These are phyloP conservation scores for Diadema setosum DNA, from an alignment of 35 echinoderm and acorn worm species.

Conservation along the genomic window DNA sequence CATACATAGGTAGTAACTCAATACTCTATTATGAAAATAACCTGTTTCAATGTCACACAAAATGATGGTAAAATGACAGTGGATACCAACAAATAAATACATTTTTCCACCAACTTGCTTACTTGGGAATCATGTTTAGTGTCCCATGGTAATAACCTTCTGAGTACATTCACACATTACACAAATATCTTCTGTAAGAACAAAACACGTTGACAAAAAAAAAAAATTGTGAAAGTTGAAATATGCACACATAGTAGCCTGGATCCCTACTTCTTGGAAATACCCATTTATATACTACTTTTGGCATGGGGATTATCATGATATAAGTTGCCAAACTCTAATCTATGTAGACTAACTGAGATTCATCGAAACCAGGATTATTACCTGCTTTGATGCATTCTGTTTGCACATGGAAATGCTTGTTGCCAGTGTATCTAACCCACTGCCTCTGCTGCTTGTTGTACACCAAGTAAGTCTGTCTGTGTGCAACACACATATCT, in stretches of 20 bases:
- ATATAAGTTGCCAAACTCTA: no score
- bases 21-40: background rate
- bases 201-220: background rate
- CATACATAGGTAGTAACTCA: background rate
- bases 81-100: background rate
- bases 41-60: background rate
- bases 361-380: no score
- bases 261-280: background rate
- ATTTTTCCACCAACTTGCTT: background rate
- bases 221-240: background rate
- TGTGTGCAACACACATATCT: no score
- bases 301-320: no score
- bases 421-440: no score
- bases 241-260: background rate
- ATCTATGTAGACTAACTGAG: no score
- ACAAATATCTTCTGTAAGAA: background rate
- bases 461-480: no score
- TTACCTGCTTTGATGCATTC: no score
- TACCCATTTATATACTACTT: background rate
- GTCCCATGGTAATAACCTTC: background rate
- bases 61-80: background rate
- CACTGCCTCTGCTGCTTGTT: no score
- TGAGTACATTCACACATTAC: background rate
- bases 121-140: no score
- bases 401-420: no score